Base-by-base conservation (phyloP, 2,113 vertebrate species). In the Salvelinus namaycush region DNA sequence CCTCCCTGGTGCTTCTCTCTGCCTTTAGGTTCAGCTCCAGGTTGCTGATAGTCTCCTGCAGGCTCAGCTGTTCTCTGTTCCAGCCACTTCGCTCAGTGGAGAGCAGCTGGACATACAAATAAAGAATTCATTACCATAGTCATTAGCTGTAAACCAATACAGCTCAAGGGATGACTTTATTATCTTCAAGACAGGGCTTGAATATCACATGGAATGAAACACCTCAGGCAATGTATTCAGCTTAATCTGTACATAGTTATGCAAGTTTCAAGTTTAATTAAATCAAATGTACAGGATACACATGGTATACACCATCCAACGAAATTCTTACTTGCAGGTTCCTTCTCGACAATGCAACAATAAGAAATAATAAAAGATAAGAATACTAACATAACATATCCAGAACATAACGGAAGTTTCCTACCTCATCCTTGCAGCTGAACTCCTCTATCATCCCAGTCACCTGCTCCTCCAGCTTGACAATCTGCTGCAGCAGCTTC, bases 391-490 rank as follows among this genome's bases (percentile, higher is more conserved):
- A 44, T 44, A 11, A 44, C 39, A 44, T 44, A 44, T 57, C n/a
- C 26, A 27, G 13, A 66, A 3, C 22, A 66, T 22, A 13, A 27
- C 8, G 3, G 24, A 12, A 24, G 27, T 57, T 62, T 31, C 67
- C 31, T 22, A 76, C 75, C 75, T 76, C 31, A 22, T 70, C 29
- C 11, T 39, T 60, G 67, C 34, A 29, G 18, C 14, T 9, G 14
- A 51, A 62, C 44, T 76, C 95, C 93, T 54, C 51, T 95, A 95
- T 92, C 74, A 93, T 88, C 69, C 93, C 80, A 60, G 94, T 93
- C 73, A 93, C 93, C 70, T 93, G 95, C 89, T 96, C 96, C 22
- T 97, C 97, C 49, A 97, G 86, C 82, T 94, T 99, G 81, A 93
- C 90, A 49, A 97, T 90, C 64, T 95, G 93, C 86, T 97, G 95